Base-by-base conservation (phyloP, 2,797 vertebrate genomes). In the Vipera ursinii region DNA sequence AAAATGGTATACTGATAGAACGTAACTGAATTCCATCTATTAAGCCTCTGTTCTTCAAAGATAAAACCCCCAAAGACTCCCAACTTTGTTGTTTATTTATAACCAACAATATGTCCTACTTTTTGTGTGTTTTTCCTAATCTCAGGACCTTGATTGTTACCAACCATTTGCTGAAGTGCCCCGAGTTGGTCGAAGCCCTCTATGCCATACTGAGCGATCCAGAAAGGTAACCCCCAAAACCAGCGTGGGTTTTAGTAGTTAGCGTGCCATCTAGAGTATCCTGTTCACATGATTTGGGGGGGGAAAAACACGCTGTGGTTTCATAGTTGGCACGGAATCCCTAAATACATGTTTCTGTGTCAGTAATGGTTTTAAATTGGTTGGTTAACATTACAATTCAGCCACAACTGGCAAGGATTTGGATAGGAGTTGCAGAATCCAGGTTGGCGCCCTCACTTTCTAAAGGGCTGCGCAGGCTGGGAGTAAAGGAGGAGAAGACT, bases 141-240 rank as follows among this genome's bases (percentile, higher is more conserved):
- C 95, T 88, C 97, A 99, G 99, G 95, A 98, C 99, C 94, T 96
- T 99, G 94, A 99, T 99, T 95, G 98, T 98, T 91, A 98, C 98
- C 78, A 98, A 98, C 90, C 98, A 98, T 97, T 98, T 99, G 96
- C 97, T 99, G 95, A 98, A 98, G 96, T 99, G 98, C 92, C 97
- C 98, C 22, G 97, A 98, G 90, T 96, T 99, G 96, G 97, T 99
- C 92, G 97, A 98, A 96, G 98, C 95, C 96, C 98, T 99, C 97
- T 99, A 99, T 96, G 96, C 97, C 89, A 98, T 97, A 96, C 98
- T 99, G 98, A 98, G 97, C 95, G 97, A 98, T 95, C 97, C 97
- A 95, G 99, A 99, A 97, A 98, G 98, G 99, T 99, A 98, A 97
- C 95, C 94, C 95, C 95, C 88, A 91, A 96, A 95, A 87, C 95